Evolutionary conservation across 2,888 invertebrate species (phyloP), one percentile per base, ranked within the genome.

Genomic region (Ptycholaimellus sp.): DNA sequence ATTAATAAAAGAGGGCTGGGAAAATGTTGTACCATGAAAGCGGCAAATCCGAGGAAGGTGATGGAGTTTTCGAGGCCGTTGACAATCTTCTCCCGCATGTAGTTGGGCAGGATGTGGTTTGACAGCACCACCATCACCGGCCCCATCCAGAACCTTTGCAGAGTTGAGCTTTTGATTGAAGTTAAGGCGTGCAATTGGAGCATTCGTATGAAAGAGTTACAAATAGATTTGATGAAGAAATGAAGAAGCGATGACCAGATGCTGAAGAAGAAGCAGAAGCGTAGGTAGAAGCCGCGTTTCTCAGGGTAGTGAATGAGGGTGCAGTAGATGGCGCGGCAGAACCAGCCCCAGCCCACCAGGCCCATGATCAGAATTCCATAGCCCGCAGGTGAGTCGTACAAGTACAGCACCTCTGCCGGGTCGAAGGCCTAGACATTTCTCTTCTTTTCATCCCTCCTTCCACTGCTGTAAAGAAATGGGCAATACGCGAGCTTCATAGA

Each of bases 321-420:
- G 57, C 76, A 75, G 49, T 75, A 61, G 22, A 65, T 64, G 3
- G 68, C 64, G 49, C 68, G 70, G 38, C 69, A 64, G 51, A 82
- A 82, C 63, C 80, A 73, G 40, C 70, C 64, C 79, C 81, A 83
- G 1, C 76, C 77, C 0, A 72, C 49, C 1, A 78, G 60, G 29
- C 80, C 68, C 36, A 83, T 58, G 3, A 70, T 66, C 11, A 82
- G 71, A 7, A 83, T 61, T 0, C 74, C 74, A 49, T 79, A 78
- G 1, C 83, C 83, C 0, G 80, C 77, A 0, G 78, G 76, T 30
- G 79, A 79, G 61, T 83, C 82, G 54, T 82, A 83, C 2, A 80
- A 58, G 54, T 83, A 83, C 13, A 82, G 55, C 0, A 83, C 82
- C 59, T 76, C 70, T 3, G 80, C 82, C 0, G 81, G 80, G 59